A percentile compares a stretch with the other conserved stretches of the same genome.
Conservation (phyloP, 1,140 invertebrate species). For the Amyelois transitella region DNA sequence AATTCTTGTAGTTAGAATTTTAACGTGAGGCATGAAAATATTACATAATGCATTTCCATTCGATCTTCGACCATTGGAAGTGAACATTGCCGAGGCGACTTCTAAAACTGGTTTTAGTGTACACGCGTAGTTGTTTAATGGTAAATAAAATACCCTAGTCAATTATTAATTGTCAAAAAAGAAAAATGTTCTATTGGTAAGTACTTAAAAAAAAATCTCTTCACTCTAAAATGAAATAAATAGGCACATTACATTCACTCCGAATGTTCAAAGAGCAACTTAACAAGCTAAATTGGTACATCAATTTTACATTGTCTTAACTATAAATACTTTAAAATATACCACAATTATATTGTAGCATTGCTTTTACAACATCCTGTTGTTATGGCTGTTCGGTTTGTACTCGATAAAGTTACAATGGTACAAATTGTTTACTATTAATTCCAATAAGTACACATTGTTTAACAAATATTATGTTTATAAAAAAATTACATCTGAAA, state of each 20-base stretch:
- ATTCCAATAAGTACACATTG: constrained; percentile 12
- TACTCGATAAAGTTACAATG: constrained; percentile 38
- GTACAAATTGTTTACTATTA: neutral
- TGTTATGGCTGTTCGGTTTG: constrained; percentile 61
- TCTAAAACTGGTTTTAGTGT: constrained; percentile 16
- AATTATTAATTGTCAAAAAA: constrained; percentile 50
- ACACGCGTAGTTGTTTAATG: neutral
- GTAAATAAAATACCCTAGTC: constrained; percentile 37
- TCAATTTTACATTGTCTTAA: constrained; percentile 41
- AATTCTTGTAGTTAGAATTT: too few relatives aligned
- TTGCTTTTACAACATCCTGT: constrained; percentile 40
- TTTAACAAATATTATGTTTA: constrained; percentile 2
- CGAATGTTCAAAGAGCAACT: constrained; percentile 51
- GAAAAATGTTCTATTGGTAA: constrained; percentile 26
- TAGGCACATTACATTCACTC: constrained; percentile 63
- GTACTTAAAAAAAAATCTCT: constrained; percentile 56
- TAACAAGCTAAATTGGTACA: constrained; percentile 42
- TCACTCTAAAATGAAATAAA: constrained; percentile 61
- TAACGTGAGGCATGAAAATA: too few relatives aligned
- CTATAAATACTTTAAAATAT: constrained; percentile 38
- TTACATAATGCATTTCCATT: too few relatives aligned
- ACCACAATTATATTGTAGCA: constrained; percentile 55
- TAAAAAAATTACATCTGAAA: constrained; percentile 21
- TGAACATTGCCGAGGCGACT: constrained; percentile 31
- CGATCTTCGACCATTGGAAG: too few relatives aligned